phyloP scores from a whole-genome alignment of 2,888 invertebrate genomes.

The Esperia sulphurella region DNA sequence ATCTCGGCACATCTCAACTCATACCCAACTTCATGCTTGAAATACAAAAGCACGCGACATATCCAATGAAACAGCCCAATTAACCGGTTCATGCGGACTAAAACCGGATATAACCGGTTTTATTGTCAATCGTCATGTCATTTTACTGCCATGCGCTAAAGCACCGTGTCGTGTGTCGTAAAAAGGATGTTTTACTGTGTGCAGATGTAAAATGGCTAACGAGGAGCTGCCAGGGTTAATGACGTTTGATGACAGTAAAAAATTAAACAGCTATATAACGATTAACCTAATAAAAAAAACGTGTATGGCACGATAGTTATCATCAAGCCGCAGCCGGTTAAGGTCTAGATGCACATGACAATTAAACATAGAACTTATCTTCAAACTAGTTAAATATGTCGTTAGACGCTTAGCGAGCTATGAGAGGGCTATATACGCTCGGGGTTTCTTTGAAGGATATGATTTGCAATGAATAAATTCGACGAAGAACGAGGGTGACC shows the following conservation, averaged over 20 bases:
- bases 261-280: background rate
- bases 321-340: too few relatives aligned
- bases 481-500: too few relatives aligned
- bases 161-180: constrained; percentile 5
- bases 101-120: constrained; percentile 20
- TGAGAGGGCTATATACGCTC: too few relatives aligned
- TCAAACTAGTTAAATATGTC: too few relatives aligned
- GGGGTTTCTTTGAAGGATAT: too few relatives aligned
- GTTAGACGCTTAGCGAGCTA: too few relatives aligned
- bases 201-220: background rate
- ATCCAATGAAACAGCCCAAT: constrained; percentile 13
- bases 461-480: too few relatives aligned
- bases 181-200: constrained; percentile 2
- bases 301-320: too few relatives aligned
- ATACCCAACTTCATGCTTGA: background rate
- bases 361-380: too few relatives aligned
- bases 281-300: too few relatives aligned
- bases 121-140: constrained; percentile 25
- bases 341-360: too few relatives aligned
- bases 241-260: background rate
- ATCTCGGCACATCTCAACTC: background rate
- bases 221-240: background rate
- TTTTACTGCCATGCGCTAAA: constrained; percentile 19
- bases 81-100: constrained; percentile 25
- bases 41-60: background rate